Conservation (phyloP, 2,888 invertebrate genomes). For the Himalopsyche kuldschensis region DNA sequence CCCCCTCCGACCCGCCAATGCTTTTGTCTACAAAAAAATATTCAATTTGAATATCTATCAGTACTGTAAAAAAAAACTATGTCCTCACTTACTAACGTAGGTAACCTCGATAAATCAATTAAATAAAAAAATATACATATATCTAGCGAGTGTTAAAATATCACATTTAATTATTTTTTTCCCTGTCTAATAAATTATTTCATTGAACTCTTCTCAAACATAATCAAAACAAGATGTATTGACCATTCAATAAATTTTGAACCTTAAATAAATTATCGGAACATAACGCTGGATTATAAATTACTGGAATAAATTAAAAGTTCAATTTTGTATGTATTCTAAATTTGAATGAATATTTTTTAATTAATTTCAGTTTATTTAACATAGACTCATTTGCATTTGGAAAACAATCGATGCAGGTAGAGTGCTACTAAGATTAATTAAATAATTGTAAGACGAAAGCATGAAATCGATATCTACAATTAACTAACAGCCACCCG, state of each 20-base stretch:
- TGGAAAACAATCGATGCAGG: not conserved
- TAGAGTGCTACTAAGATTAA: not conserved
- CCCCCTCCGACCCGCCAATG: too few relatives aligned
- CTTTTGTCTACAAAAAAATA: too few relatives aligned
- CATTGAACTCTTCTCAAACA: not conserved
- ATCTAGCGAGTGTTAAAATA: not conserved
- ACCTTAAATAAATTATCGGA: not conserved
- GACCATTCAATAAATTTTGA: not conserved
- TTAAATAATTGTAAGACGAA: conserved; percentile 15
- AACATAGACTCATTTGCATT: conserved; percentile 33
- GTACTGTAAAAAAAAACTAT: too few relatives aligned
- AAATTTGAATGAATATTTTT: conserved; percentile 31
- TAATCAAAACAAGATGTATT: not conserved
- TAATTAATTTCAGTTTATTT: conserved; percentile 40
- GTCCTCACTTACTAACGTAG: too few relatives aligned
- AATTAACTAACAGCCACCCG: too few relatives aligned
- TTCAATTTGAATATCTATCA: too few relatives aligned
- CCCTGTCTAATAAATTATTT: not conserved
- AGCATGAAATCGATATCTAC: too few relatives aligned
- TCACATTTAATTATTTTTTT: not conserved
- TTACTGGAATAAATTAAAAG: conserved; percentile 37
- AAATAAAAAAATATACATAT: too few relatives aligned
- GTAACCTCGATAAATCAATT: too few relatives aligned
- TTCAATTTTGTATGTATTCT: conserved; percentile 18
- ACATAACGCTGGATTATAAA: conserved; percentile 11